These are phyloP conservation scores for Papilio helenus DNA, from an alignment of 1,140 invertebrate species.

Conservation along the genomic window DNA sequence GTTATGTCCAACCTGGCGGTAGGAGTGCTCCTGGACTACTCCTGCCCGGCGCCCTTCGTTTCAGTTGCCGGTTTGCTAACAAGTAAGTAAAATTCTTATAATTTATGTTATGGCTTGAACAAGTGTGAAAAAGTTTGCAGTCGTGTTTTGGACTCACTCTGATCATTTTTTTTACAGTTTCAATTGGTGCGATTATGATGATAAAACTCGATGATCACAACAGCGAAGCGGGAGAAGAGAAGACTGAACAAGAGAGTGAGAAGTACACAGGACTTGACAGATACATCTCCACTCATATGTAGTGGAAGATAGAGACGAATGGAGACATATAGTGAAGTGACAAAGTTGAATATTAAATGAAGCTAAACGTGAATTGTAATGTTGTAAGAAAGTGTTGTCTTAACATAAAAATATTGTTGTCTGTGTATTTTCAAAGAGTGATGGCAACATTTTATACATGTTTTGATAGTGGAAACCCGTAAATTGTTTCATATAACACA, in stretches of 20 bases:
- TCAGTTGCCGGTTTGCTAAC: conserved; percentile 78
- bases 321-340: neutral
- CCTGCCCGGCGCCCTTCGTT: conserved; percentile 83
- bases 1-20: conserved; percentile 83
- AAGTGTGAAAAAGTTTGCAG: too few relatives aligned
- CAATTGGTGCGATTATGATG: conserved; percentile 72
- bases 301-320: conserved; percentile 39
- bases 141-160: neutral
- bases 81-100: conserved; percentile 58
- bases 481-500: too few relatives aligned
- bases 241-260: conserved; percentile 54
- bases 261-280: conserved; percentile 65
- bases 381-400: neutral
- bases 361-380: neutral
- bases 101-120: neutral
- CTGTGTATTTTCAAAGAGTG: neutral
- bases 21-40: conserved; percentile 83
- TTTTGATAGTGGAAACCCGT: neutral
- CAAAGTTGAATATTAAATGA: neutral
- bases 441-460: neutral
- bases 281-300: conserved; percentile 77
- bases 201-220: conserved; percentile 65
- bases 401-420: neutral
- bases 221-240: conserved; percentile 48
- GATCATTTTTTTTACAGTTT: conserved; percentile 60